Evolutionary conservation across 2,888 invertebrate genomes (phyloP).

Genomic region (Mystacides longicornis): DNA sequence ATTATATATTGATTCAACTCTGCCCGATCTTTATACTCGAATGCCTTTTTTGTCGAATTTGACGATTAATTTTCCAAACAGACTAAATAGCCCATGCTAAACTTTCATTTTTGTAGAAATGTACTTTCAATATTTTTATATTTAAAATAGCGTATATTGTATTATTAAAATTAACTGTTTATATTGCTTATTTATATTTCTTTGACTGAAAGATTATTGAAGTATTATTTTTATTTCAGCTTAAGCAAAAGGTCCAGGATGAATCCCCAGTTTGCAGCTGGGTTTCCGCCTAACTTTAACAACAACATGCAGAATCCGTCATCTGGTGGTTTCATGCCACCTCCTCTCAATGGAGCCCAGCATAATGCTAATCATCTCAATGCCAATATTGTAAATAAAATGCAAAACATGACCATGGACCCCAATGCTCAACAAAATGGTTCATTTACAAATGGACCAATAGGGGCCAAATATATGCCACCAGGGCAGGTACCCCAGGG

Average conservation of each 20-base stretch:
- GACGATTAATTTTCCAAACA: no score
- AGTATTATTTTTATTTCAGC: background rate
- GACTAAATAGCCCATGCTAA: no score
- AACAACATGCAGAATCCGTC: slow-evolving; percentile 27
- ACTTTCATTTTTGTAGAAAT: no score
- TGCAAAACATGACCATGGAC: slow-evolving; percentile 41
- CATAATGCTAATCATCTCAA: slow-evolving; percentile 26
- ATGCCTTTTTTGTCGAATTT: no score
- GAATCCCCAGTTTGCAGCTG: slow-evolving; percentile 46
- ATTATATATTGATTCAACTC: no score
- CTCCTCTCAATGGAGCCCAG: slow-evolving; percentile 36
- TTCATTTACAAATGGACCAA: slow-evolving; percentile 17
- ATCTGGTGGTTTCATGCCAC: slow-evolving; percentile 42
- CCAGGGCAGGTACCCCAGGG: slow-evolving; percentile 33
- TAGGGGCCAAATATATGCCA: slow-evolving; percentile 21
- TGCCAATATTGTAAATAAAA: slow-evolving; percentile 40
- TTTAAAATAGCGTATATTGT: no score
- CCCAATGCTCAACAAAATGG: slow-evolving; percentile 30
- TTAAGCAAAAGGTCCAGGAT: slow-evolving; percentile 29
- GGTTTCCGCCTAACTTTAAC: slow-evolving; percentile 27
- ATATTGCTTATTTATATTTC: no score
- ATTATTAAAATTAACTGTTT: no score
- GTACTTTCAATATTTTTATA: no score
- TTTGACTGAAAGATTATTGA: no score
- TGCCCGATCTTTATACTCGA: no score